A percentile compares a stretch with the other conserved stretches of the same genome.
Conservation (phyloP, 2,797 vertebrate genomes). For the Myotis findleyi region DNA sequence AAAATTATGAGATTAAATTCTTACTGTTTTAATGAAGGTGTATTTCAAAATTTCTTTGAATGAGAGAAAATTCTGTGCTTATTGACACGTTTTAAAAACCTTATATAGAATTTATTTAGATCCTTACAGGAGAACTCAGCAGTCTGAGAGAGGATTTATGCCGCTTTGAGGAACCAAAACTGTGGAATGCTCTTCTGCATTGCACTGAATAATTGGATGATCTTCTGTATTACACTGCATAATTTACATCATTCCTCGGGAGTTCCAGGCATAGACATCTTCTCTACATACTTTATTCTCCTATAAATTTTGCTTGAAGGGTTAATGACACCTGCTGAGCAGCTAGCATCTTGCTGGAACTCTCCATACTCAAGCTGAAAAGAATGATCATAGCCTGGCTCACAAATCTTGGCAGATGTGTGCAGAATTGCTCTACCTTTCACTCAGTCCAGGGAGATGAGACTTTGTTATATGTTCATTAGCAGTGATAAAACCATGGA, state of each 20-base stretch:
- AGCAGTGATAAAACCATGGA: neutral
- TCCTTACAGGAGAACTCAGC: constrained; percentile 82
- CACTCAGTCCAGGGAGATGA: neutral
- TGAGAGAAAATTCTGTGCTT: neutral
- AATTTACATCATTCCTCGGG: constrained; percentile 85
- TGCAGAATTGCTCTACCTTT: neutral
- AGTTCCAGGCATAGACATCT: constrained; percentile 83
- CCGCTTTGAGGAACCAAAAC: constrained; percentile 84
- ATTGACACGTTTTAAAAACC: neutral
- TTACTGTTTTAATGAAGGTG: neutral
- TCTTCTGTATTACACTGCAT: constrained; percentile 79
- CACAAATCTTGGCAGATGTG: neutral
- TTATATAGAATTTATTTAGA: neutral
- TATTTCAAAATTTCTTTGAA: neutral
- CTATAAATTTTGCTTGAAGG: constrained; percentile 83
- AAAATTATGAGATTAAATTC: neutral
- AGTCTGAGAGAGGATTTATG: constrained; percentile 79
- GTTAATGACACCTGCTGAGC: constrained; percentile 88
- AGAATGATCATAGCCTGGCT: neutral
- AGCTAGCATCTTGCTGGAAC: constrained; percentile 85
- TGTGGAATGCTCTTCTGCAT: constrained; percentile 64
- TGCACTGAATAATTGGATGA: constrained; percentile 77
- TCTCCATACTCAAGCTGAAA: neutral
- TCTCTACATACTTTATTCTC: constrained; percentile 78
- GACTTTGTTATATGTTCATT: constrained; percentile 28